A percentile compares a stretch with the other conserved stretches of the same genome.
Evolutionary conservation across 2,797 vertebrate genomes (phyloP).

Genomic region (Sebastes itinus): DNA sequence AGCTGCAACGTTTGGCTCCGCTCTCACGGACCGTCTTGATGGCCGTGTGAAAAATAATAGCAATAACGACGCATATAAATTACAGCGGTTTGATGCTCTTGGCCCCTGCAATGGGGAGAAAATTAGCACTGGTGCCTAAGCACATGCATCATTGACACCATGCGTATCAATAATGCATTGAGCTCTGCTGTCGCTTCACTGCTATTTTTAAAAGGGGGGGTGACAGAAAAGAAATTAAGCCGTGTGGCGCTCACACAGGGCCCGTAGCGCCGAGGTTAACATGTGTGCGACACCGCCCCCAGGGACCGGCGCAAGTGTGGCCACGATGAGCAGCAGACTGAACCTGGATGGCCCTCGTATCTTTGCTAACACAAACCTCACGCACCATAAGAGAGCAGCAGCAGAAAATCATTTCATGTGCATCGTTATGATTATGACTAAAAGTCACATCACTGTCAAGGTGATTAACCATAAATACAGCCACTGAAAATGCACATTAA

Average conservation of each 20-base stretch:
- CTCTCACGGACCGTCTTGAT: background rate
- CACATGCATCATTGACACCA: conserved; percentile 71
- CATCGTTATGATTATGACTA: conserved; percentile 26
- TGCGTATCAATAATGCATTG: conserved; percentile 74
- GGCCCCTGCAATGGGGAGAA: conserved; percentile 39
- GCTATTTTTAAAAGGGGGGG: conserved; percentile 61
- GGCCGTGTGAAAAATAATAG: conserved; percentile 37
- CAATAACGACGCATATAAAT: conserved; percentile 46
- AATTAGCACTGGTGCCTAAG: conserved; percentile 54
- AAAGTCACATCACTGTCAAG: conserved; percentile 38
- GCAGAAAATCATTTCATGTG: conserved; percentile 6
- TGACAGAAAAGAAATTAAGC: conserved; percentile 58
- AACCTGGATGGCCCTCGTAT: background rate
- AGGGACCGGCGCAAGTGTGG: conserved; percentile 1
- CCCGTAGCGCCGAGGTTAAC: conserved; percentile 41
- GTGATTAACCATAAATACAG: conserved; percentile 44
- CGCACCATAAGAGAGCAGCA: background rate
- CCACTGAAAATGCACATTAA: conserved; percentile 41
- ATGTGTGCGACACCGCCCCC: conserved; percentile 29
- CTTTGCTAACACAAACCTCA: background rate
- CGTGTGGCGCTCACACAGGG: conserved; percentile 11
- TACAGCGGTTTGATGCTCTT: conserved; percentile 29
- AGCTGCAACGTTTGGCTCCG: conserved; percentile 37
- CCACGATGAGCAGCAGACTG: background rate
- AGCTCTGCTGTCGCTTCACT: conserved; percentile 55